These are phyloP conservation scores for Sisyra terminalis DNA, from an alignment of 2,888 invertebrate species.

Conservation along the genomic window DNA sequence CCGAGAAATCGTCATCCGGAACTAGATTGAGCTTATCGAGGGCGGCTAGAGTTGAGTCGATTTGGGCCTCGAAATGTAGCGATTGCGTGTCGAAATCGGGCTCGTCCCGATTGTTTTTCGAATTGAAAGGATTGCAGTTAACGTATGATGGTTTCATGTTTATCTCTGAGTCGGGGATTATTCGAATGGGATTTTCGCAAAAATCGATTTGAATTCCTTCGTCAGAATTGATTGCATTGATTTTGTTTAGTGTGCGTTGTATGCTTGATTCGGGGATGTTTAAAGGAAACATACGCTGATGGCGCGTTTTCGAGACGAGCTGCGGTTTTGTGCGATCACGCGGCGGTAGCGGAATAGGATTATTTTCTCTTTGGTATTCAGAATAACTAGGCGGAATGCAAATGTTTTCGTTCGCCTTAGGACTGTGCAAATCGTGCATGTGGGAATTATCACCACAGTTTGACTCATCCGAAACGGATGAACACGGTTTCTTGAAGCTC, in stretches of 20 bases:
- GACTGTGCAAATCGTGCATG: background rate
- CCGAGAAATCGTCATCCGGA: slow-evolving; percentile 15
- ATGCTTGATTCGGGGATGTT: slow-evolving; percentile 52
- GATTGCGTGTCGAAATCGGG: slow-evolving; percentile 25
- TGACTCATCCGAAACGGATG: slow-evolving; percentile 5
- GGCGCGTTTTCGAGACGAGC: slow-evolving; percentile 48
- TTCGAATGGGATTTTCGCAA: slow-evolving; percentile 16
- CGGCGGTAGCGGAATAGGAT: slow-evolving; percentile 66
- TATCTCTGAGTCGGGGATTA: slow-evolving; percentile 11
- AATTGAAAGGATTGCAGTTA: slow-evolving; percentile 12
- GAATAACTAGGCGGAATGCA: slow-evolving; percentile 1
- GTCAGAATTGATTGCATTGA: slow-evolving; percentile 29
- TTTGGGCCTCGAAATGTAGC: slow-evolving; percentile 39
- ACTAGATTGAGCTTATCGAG: slow-evolving; percentile 33
- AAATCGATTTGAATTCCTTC: slow-evolving; percentile 20
- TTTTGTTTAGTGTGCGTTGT: slow-evolving; percentile 42
- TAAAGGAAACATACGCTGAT: slow-evolving; percentile 66
- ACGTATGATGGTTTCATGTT: slow-evolving; percentile 12
- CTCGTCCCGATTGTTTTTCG: slow-evolving; percentile 8
- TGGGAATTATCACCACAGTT: slow-evolving; percentile 4
- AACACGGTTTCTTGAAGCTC: background rate
- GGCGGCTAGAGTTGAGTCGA: slow-evolving; percentile 42
- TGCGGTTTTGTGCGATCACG: slow-evolving; percentile 49
- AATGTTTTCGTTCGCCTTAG: background rate
- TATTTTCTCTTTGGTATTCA: slow-evolving; percentile 21